Conservation (phyloP, 30 jellyfish, hydroid and myxozoan genomes). For the Aurelia aurita region DNA sequence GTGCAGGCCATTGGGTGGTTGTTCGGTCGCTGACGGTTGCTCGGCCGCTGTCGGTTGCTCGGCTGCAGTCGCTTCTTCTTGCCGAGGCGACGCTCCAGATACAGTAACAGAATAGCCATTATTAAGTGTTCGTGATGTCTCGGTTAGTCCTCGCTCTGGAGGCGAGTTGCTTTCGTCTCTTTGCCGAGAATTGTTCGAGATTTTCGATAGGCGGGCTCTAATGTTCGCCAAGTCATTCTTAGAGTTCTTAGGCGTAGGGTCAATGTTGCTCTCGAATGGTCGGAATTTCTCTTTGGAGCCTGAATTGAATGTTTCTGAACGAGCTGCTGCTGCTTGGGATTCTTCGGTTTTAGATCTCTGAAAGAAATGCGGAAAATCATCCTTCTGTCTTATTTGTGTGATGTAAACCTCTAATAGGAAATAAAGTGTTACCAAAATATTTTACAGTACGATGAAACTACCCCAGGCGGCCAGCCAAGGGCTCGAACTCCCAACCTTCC, state of each 20-base stretch:
- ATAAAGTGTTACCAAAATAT: no score
- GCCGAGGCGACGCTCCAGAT: neutral
- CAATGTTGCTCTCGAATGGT: neutral
- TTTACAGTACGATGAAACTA: no score
- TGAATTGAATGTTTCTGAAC: neutral
- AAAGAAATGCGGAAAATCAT: no score
- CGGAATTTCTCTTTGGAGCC: neutral
- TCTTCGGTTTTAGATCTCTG: neutral
- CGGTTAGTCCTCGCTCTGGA: neutral
- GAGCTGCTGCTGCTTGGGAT: neutral
- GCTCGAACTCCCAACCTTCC: no score
- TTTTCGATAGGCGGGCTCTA: neutral
- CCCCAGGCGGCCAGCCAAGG: no score
- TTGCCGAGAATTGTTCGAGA: neutral
- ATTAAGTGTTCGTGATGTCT: neutral
- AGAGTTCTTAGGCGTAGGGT: neutral
- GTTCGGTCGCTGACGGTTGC: slow-evolving; percentile 11
- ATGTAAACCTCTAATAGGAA: no score
- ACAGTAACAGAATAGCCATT: neutral
- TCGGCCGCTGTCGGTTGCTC: slow-evolving; percentile 12
- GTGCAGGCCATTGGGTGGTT: slow-evolving; percentile 27
- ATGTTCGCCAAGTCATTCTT: neutral
- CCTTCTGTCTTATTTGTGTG: no score
- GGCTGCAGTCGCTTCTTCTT: neutral
- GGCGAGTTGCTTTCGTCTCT: slow-evolving; percentile 1